Evolutionary conservation across 2,888 invertebrate species (phyloP), one percentile per base, ranked within the genome.

Genomic region (Podotricha telesiphe): DNA sequence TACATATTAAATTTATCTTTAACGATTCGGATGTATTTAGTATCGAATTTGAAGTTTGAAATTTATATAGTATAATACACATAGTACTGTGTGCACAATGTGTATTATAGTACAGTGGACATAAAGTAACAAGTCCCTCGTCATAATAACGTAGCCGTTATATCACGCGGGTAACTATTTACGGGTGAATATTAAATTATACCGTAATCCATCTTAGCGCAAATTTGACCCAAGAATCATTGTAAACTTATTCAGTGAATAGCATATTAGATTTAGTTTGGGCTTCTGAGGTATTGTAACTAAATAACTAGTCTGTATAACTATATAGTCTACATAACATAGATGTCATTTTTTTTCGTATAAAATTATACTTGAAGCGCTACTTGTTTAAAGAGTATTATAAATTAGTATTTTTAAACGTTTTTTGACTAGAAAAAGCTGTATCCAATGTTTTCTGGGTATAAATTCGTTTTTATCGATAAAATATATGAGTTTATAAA

Each of bases 181-280:
- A 59, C 22, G 58, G n/a, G 22, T 59, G 20, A 59, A 45, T 59
- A 59, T 59, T 59, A 45, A 45, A 59, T 45, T n/a, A 28, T 45
- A 59, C 45, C n/a, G 28, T 45, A 59, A 45, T 59, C 42, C 59
- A 59, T 59, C 59, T 59, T 45, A 45, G 28, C 22, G 59, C 22
- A 59, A 59, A 59, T 59, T 45, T 45, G 17, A 45, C 45, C 59
- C 59, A 28, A 59, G 59, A 45, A 17, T 59, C 10, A 45, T 45
- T 22, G 11, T 11, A 45, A 59, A 42, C 45, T 59, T 59, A 59
- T 59, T n/a, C 45, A 22, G 5, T 22, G 58, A 42, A 37, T 22
- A 59, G 45, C 15, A 45, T 59, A 45, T 59, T 59, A 59, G 45
- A 45, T 59, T 59, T 22, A 42, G 42, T 58, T 42, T 13, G n/a